Evolutionary conservation across 2,888 invertebrate species (phyloP).

Genomic region (Drosophila nigricruria): DNA sequence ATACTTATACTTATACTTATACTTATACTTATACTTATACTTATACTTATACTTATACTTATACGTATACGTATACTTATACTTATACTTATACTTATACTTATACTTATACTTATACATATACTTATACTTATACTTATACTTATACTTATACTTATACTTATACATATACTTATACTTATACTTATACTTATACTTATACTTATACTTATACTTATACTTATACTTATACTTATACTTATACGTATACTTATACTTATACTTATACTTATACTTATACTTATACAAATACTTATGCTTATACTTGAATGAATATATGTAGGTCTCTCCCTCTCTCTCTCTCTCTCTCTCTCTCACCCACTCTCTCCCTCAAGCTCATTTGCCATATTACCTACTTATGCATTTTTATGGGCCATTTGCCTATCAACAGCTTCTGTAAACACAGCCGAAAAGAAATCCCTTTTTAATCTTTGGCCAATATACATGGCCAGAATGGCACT

Average conservation of each 20-base stretch:
- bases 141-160: neutral
- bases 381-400: conserved; percentile 30
- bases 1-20: neutral
- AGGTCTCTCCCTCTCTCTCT: neutral
- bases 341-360: neutral
- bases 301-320: neutral
- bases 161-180: neutral
- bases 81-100: neutral
- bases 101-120: neutral
- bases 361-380: neutral
- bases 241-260: conserved; percentile 5
- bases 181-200: conserved; percentile 5
- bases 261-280: conserved; percentile 3
- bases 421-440: conserved; percentile 35
- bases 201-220: conserved; percentile 5
- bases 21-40: neutral
- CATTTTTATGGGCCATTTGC: conserved; percentile 69
- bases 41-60: neutral
- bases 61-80: neutral
- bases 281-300: conserved; percentile 1
- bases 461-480: conserved; percentile 81
- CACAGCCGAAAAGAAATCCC: conserved; percentile 59
- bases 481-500: conserved; percentile 79
- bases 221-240: conserved; percentile 3
- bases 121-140: neutral